phyloP scores from a whole-genome alignment of 2,797 vertebrate genomes.

The Melanotaenia nigrans region DNA sequence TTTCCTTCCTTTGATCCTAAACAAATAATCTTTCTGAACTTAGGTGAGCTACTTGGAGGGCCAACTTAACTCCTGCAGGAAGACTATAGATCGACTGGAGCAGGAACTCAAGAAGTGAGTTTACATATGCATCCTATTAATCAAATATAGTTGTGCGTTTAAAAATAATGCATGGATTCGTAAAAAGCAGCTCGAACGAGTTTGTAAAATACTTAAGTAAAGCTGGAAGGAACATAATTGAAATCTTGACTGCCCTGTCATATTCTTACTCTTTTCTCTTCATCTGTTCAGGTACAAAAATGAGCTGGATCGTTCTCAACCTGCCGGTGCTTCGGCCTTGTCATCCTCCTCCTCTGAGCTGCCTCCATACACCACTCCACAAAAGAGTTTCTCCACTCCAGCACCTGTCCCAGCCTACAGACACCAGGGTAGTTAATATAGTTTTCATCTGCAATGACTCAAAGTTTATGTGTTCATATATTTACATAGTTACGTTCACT shows the following conservation, averaged over 20 bases:
- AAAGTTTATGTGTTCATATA: not conserved
- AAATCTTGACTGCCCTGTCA: not conserved
- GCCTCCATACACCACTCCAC: slow-evolving; percentile 82
- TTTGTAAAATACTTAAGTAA: too few species aligned
- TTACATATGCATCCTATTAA: not conserved
- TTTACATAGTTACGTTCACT: not conserved
- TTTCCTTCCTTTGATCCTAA: not conserved
- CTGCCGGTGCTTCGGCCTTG: slow-evolving; percentile 62
- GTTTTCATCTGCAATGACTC: slow-evolving; percentile 4
- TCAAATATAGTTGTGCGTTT: not conserved
- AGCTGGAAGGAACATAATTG: too few species aligned
- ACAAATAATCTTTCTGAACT: not conserved
- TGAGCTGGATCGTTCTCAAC: slow-evolving; percentile 88
- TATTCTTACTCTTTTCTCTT: not conserved
- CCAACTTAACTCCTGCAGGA: slow-evolving; percentile 88
- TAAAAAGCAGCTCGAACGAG: not conserved
- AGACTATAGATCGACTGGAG: slow-evolving; percentile 89
- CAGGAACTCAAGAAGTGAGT: slow-evolving; percentile 92
- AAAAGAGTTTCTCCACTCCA: slow-evolving; percentile 80
- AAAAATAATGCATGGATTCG: not conserved
- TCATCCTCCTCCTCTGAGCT: slow-evolving; percentile 76
- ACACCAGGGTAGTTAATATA: slow-evolving; percentile 80
- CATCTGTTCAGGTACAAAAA: slow-evolving; percentile 85
- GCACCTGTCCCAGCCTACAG: slow-evolving; percentile 76
- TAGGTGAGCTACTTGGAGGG: slow-evolving; percentile 88